Conservation (phyloP, 1,140 invertebrate species). For the Psilanteris sp. region DNA sequence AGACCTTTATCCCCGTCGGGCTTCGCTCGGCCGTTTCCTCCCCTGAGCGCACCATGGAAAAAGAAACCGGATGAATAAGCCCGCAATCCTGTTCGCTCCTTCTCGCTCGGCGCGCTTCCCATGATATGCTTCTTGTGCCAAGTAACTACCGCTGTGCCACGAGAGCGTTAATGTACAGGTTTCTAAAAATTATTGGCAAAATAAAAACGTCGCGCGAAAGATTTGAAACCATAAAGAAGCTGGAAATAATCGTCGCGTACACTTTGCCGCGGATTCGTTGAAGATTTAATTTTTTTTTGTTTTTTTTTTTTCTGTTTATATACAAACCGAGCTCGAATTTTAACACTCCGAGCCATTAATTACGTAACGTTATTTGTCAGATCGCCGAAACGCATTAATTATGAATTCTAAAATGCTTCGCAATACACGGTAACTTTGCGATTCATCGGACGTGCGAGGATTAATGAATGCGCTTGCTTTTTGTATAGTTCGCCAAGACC, state of each 20-base stretch:
- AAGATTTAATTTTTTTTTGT: too few relatives aligned
- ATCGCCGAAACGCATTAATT: constrained; percentile 21
- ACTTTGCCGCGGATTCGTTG: too few relatives aligned
- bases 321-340: too few relatives aligned
- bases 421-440: constrained; percentile 3
- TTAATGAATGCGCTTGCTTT: constrained; percentile 3
- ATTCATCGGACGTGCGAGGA: constrained; percentile 11
- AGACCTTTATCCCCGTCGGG: constrained; percentile 59
- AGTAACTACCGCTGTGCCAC: constrained; percentile 42
- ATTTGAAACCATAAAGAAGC: too few relatives aligned
- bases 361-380: constrained; percentile 15
- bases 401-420: constrained; percentile 4
- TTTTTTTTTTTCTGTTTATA: too few relatives aligned
- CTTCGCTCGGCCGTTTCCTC: constrained; percentile 57
- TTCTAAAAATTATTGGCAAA: constrained; percentile 40
- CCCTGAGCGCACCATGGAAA: constrained; percentile 61
- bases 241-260: too few relatives aligned
- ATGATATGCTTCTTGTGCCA: constrained; percentile 63
- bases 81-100: constrained; percentile 37
- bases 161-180: constrained; percentile 45
- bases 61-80: constrained; percentile 71
- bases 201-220: constrained; percentile 3
- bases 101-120: constrained; percentile 63
- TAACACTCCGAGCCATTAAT: constrained; percentile 21
- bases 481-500: constrained; percentile 8